A percentile compares a stretch with the other conserved stretches of the same genome.
These are phyloP conservation scores for Rousettus leschenaultii DNA, from an alignment of 2,113 vertebrate genomes.

Conservation along the genomic window DNA sequence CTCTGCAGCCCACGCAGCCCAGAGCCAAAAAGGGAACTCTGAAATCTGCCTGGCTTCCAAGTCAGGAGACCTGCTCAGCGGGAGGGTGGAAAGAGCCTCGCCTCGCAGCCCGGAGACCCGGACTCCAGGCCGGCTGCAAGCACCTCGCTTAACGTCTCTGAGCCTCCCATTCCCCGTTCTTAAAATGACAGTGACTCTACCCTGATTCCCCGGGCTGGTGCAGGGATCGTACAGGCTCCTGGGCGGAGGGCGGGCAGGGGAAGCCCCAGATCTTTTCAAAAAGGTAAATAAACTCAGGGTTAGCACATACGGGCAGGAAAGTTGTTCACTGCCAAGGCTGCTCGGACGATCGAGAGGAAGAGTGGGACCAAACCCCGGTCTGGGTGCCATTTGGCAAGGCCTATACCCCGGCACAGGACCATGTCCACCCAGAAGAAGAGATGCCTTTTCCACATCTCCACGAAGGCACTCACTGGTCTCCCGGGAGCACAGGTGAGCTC, in stretches of 20 bases:
- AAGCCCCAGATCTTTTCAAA: neutral
- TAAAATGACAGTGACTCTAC: neutral
- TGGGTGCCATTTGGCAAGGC: neutral
- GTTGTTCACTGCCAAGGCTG: neutral
- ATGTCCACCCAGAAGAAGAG: neutral
- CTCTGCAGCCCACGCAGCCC: neutral
- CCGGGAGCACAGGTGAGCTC: no score
- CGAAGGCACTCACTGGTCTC: neutral
- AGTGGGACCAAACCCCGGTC: neutral
- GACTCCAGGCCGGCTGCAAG: neutral
- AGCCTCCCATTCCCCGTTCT: neutral
- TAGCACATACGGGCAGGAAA: accelerated
- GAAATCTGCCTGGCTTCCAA: neutral
- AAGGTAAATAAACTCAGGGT: neutral
- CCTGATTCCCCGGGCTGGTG: neutral
- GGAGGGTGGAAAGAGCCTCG: neutral
- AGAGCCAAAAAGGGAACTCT: neutral
- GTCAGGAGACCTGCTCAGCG: neutral
- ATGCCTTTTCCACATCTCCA: neutral
- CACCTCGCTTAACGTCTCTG: no score
- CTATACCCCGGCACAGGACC: neutral
- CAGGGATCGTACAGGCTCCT: neutral
- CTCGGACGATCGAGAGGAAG: accelerated
- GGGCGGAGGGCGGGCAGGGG: neutral
- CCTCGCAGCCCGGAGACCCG: neutral